phyloP scores from a whole-genome alignment of 23 tunicate genomes.

The Corella eumyota region DNA sequence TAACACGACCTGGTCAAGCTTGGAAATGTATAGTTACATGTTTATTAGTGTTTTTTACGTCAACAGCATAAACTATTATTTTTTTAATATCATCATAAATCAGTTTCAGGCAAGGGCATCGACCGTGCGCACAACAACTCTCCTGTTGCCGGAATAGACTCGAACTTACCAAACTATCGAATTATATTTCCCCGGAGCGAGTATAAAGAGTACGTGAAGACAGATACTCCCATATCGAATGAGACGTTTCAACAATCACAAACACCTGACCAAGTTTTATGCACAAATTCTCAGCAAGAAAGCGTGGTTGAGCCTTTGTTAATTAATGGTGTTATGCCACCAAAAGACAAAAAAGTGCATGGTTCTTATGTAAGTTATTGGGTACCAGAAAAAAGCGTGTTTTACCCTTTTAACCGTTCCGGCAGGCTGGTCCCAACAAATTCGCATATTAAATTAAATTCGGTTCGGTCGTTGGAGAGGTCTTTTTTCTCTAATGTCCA shows the following conservation, averaged over 20 bases:
- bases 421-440: constrained; percentile 18
- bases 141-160: constrained; percentile 2
- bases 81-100: no score
- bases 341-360: no score
- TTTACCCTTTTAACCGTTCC: constrained; percentile 31
- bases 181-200: constrained; percentile 8
- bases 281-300: background rate
- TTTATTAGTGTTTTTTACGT: no score
- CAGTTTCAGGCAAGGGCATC: constrained; percentile 2
- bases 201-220: constrained; percentile 3
- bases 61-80: no score
- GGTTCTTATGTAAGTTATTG: no score
- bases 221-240: constrained; percentile 1
- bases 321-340: constrained; percentile 13
- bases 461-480: background rate
- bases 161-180: background rate
- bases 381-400: constrained; percentile 29
- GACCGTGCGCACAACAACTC: constrained; percentile 10
- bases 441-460: constrained; percentile 2
- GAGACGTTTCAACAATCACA: no score
- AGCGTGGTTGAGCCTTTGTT: background rate
- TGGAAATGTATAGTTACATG: no score
- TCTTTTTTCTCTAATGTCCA: background rate
- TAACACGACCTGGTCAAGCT: no score
- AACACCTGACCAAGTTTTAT: background rate